Evolutionary conservation across 1,140 invertebrate species (phyloP).

Genomic region (Drosophila oshimai): DNA sequence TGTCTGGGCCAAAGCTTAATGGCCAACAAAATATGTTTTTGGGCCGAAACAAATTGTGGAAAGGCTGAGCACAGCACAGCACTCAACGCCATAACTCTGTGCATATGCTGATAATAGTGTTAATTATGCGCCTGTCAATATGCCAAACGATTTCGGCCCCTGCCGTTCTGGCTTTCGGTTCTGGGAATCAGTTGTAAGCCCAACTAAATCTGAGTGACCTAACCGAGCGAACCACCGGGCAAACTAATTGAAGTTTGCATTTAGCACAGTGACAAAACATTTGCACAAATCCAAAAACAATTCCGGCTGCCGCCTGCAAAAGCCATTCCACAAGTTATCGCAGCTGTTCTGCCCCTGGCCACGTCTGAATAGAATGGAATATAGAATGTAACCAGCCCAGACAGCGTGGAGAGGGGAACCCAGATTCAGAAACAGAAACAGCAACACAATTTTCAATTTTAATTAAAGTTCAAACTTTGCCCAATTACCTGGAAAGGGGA

Average conservation of each 20-base stretch:
- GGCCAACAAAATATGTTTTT: conserved; percentile 47
- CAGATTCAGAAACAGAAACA: conserved; percentile 15
- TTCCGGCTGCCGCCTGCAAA: conserved; percentile 6
- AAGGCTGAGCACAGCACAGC: conserved; percentile 2
- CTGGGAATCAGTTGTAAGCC: conserved; percentile 18
- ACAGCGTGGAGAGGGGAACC: neutral
- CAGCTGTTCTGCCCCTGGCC: conserved; percentile 29
- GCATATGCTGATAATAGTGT: conserved; percentile 67
- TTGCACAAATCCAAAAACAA: conserved; percentile 52
- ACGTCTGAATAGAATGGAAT: neutral
- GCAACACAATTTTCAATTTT: conserved; percentile 49
- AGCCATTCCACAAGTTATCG: conserved; percentile 46
- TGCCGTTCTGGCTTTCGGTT: conserved; percentile 1
- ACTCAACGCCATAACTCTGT: conserved; percentile 12
- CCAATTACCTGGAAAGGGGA: conserved; percentile 46
- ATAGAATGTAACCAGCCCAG: neutral
- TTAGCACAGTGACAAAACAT: conserved; percentile 62
- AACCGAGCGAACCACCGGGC: conserved; percentile 22
- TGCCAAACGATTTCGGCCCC: conserved; percentile 50
- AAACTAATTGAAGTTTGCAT: conserved; percentile 68
- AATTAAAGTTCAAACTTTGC: conserved; percentile 49
- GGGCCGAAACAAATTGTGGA: conserved; percentile 22
- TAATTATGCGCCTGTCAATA: conserved; percentile 76
- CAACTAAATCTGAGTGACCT: conserved; percentile 6
- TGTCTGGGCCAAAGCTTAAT: conserved; percentile 53